Conservation (phyloP, 1,140 invertebrate genomes). For the Ostrea denselamellosa region DNA sequence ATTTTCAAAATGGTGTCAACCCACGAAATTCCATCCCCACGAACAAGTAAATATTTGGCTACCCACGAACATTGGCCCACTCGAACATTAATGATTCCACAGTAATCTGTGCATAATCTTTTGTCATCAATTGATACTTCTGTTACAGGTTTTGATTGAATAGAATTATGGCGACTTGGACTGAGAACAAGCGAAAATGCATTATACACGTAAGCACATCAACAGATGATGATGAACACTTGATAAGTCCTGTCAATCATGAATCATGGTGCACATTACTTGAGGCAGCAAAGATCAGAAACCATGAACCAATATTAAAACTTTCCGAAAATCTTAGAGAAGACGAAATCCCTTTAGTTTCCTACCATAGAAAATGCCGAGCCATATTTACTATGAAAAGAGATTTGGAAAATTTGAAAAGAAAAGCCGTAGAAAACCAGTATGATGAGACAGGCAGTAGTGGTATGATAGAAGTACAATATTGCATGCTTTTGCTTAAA, state of each 20-base stretch:
- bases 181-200: not conserved
- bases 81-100: not conserved
- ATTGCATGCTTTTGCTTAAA: too few relatives aligned
- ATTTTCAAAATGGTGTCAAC: too few relatives aligned
- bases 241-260: not conserved
- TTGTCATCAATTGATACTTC: not conserved
- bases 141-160: not conserved
- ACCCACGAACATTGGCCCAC: not conserved
- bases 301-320: not conserved
- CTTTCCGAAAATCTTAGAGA: not conserved
- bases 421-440: too few relatives aligned
- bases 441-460: not conserved
- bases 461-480: too few relatives aligned
- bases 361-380: too few relatives aligned
- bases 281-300: not conserved
- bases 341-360: too few relatives aligned
- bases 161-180: not conserved
- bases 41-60: not conserved
- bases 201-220: not conserved
- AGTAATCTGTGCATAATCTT: not conserved
- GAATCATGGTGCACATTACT: not conserved
- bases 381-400: too few relatives aligned
- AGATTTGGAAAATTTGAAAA: too few relatives aligned
- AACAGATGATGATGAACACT: slow-evolving; percentile 1
- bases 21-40: too few relatives aligned